Evolutionary conservation across 2,113 vertebrate species (phyloP).

Genomic region (Butorides virescens): DNA sequence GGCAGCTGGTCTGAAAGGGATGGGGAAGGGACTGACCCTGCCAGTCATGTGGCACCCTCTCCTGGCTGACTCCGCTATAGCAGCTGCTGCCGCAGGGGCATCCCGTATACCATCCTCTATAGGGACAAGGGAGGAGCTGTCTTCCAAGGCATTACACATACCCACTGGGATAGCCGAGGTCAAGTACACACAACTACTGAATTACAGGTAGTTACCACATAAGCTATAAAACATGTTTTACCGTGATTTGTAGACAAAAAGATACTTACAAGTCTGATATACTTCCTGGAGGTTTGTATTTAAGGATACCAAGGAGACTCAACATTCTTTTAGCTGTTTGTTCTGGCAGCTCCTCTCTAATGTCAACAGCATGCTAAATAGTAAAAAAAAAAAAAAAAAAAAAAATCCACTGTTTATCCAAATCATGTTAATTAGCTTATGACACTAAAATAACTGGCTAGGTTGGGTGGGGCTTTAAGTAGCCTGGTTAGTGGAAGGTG

Average conservation of each 20-base stretch:
- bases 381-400: background rate
- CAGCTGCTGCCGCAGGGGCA: background rate
- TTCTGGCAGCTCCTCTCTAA: conserved; percentile 94
- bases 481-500: no score
- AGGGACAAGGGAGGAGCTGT: background rate
- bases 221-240: background rate
- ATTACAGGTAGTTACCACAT: rapidly evolving
- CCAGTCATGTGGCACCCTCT: conserved; percentile 53
- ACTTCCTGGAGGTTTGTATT: conserved; percentile 90
- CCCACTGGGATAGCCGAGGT: background rate
- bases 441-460: background rate
- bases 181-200: background rate
- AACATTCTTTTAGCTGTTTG: conserved; percentile 94
- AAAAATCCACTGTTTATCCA: background rate
- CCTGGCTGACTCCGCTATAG: conserved; percentile 11
- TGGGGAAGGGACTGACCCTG: background rate
- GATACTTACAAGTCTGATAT: conserved; percentile 84
- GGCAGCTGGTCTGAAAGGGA: background rate
- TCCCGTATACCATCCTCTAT: rapidly evolving
- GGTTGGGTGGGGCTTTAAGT: no score
- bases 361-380: conserved; percentile 89
- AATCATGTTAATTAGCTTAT: background rate
- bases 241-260: background rate
- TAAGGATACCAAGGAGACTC: conserved; percentile 88
- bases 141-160: background rate